Conservation (phyloP, 2,888 invertebrate genomes). For the Lamellibrachia columna region DNA sequence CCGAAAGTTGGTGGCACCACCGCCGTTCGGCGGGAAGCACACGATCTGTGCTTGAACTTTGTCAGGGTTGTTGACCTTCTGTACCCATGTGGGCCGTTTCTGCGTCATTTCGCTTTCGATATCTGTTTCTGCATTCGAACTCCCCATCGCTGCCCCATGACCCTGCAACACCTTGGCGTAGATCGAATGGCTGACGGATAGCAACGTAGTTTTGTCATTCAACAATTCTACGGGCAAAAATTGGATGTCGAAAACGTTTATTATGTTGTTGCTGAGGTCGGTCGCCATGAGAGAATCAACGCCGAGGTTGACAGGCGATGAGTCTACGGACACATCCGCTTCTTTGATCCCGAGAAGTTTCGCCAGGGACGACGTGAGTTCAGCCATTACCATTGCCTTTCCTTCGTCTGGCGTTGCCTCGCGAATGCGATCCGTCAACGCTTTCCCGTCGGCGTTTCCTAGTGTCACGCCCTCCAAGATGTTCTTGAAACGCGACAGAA, state of each 20-base stretch:
- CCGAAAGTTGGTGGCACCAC: background rate
- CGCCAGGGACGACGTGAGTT: background rate
- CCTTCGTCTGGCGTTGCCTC: background rate
- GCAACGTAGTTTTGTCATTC: background rate
- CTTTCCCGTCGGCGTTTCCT: background rate
- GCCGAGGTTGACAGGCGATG: background rate
- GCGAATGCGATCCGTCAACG: background rate
- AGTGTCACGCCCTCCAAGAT: background rate
- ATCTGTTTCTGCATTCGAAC: background rate
- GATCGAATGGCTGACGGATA: background rate
- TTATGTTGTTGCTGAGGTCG: background rate
- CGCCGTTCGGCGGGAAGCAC: background rate
- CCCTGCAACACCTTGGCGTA: background rate
- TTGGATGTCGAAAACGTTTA: background rate
- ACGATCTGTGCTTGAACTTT: background rate
- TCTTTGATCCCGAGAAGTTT: background rate
- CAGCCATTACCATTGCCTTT: background rate
- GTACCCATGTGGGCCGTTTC: background rate
- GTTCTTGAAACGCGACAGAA: constrained; percentile 5
- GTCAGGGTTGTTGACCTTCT: background rate
- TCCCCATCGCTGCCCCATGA: background rate
- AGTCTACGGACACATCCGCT: background rate
- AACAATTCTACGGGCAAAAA: background rate
- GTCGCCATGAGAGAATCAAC: constrained; percentile 1
- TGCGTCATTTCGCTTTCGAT: background rate